Evolutionary conservation across 2,113 vertebrate genomes (phyloP), one percentile per base, ranked within the genome.

Genomic region (Poecilia latipinna): DNA sequence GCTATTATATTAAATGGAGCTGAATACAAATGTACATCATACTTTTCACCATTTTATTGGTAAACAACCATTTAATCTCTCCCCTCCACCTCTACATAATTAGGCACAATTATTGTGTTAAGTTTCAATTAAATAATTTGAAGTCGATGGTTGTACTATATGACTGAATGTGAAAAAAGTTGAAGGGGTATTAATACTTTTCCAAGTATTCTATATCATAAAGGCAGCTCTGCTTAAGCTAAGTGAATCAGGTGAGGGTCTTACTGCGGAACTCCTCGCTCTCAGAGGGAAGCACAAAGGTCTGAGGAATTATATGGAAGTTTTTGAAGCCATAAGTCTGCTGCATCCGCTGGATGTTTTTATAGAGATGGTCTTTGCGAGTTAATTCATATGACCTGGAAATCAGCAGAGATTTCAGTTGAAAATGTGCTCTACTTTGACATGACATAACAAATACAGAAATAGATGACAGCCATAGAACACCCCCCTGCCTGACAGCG

Each of bases 241-340:
- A 60, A 37, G 15, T 19, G 54, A 66, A 44, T 29, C 8, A 28
- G 54, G 17, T 19, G 44, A 37, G 54, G 4, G 44, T 33, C 29
- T 97, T 96, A 99, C 98, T 96, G 92, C 96, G 98, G 93, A 99
- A 98, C n/a, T 98, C 96, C 83, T 96, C 96, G 73, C 96, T 97
- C 91, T 99, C 98, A 0, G 94, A 87, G 0, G 98, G 98, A 70
- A 99, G 95, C 72, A 99, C 93, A 37, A 97, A 99, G 19, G 97
- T 98, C 93, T 97, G 96, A 63, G 97, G 98, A 77, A 99, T 93
- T 68, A 99, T 96, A 86, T 97, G 96, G 89, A 98, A 99, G 73
- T 97, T 92, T 88, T 96, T 97, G 92, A 97, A 96, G 60, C 97
- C 96, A 2, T 98, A 94, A 0, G 93, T 89, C 74, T 98, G 95